phyloP scores from a whole-genome alignment of 2,113 vertebrate genomes.

The Indicator maculatus region DNA sequence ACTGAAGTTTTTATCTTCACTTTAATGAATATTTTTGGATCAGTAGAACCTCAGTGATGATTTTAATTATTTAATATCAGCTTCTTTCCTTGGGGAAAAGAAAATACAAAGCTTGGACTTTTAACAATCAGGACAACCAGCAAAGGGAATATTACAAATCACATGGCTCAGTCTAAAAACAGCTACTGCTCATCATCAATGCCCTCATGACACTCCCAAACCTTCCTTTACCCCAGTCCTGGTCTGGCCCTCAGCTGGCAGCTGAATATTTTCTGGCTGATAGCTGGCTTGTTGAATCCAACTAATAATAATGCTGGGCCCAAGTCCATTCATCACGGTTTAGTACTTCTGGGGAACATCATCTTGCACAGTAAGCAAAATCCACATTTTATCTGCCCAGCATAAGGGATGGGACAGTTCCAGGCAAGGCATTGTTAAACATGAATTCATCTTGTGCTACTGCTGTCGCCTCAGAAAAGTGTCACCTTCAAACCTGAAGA shows the following conservation, averaged over 20 bases:
- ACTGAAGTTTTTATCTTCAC: background rate
- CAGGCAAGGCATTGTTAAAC: background rate
- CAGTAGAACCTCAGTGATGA: background rate
- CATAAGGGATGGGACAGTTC: background rate
- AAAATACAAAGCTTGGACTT: background rate
- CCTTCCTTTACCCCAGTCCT: background rate
- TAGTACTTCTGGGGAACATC: conserved; percentile 9
- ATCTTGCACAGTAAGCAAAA: conserved; percentile 28
- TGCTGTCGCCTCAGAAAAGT: background rate
- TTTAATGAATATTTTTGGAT: conserved; percentile 1
- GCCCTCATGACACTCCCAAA: conserved; percentile 21
- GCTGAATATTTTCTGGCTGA: conserved; percentile 8
- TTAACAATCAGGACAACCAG: background rate
- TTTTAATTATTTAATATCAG: conserved; percentile 18
- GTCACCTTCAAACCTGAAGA: background rate
- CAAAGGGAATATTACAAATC: conserved; percentile 6
- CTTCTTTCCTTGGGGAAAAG: background rate
- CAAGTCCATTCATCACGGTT: background rate
- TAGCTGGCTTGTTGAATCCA: conserved; percentile 4
- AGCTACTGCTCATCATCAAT: conserved; percentile 21
- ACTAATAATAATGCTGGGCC: conserved; percentile 17
- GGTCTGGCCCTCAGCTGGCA: conserved; percentile 38
- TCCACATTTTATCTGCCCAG: background rate
- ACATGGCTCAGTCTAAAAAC: conserved; percentile 30
- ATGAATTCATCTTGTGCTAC: background rate